Conservation (phyloP, 2,113 vertebrate genomes). For the Fregetta grallaria region DNA sequence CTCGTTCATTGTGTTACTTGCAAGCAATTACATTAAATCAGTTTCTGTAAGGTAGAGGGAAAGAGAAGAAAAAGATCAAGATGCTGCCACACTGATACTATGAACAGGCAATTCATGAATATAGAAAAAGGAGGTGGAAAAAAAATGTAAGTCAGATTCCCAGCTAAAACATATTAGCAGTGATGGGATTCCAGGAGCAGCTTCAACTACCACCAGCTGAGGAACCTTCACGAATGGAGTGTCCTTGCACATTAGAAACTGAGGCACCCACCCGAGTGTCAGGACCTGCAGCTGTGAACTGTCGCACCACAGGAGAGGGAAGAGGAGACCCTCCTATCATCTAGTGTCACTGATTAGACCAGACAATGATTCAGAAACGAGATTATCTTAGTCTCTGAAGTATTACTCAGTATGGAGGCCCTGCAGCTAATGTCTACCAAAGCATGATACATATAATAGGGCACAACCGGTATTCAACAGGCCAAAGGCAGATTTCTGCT, state of each 20-base stretch:
- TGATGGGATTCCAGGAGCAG: background rate
- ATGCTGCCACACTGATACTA: background rate
- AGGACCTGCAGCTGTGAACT: background rate
- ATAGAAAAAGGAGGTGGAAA: background rate
- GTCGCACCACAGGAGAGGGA: background rate
- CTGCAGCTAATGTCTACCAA: background rate
- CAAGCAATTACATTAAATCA: background rate
- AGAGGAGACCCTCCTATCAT: background rate
- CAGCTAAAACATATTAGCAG: background rate
- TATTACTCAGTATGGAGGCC: background rate
- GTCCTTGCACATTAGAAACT: background rate
- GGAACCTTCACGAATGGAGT: background rate
- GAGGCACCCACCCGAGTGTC: accelerated
- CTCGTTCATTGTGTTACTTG: background rate
- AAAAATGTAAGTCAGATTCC: background rate
- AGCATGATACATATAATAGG: background rate
- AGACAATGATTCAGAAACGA: background rate
- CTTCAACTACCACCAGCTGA: background rate
- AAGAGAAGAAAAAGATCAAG: background rate
- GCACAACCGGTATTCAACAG: background rate
- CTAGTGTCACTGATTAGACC: background rate
- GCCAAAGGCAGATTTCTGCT: background rate
- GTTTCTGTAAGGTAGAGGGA: background rate
- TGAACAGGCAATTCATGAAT: background rate
- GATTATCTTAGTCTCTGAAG: background rate